Conservation (phyloP, 2,113 vertebrate species). For the Cariama cristata region DNA sequence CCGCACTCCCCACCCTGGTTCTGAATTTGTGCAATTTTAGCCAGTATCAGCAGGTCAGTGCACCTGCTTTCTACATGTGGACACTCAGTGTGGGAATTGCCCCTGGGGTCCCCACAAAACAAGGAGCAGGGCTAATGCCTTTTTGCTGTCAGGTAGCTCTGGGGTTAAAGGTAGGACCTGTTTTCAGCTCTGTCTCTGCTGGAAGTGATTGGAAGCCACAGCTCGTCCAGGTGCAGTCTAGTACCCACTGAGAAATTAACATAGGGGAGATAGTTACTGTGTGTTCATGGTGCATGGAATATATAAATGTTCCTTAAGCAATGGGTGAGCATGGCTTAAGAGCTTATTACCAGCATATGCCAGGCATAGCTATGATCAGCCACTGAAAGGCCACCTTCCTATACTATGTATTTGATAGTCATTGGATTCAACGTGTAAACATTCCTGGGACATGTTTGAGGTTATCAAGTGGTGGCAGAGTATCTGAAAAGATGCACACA, state of each 20-base stretch:
- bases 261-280: neutral
- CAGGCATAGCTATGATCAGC: neutral
- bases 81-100: neutral
- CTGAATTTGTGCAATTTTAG: neutral
- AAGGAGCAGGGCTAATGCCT: neutral
- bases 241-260: neutral
- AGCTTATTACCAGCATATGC: neutral
- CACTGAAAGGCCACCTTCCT: fast-evolving
- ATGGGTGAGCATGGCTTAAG: neutral
- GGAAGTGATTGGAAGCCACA: neutral
- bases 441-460: neutral
- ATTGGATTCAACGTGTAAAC: neutral
- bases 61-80: neutral
- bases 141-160: neutral
- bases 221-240: neutral
- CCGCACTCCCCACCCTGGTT: fast-evolving
- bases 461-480: neutral
- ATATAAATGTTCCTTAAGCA: neutral
- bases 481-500: neutral
- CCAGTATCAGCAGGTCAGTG: neutral
- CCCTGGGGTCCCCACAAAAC: neutral
- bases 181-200: neutral
- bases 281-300: neutral
- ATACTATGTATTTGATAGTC: neutral
- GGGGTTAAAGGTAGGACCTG: neutral